Base-by-base conservation (phyloP, 2,113 vertebrate species). In the Cyanocitta stelleri region DNA sequence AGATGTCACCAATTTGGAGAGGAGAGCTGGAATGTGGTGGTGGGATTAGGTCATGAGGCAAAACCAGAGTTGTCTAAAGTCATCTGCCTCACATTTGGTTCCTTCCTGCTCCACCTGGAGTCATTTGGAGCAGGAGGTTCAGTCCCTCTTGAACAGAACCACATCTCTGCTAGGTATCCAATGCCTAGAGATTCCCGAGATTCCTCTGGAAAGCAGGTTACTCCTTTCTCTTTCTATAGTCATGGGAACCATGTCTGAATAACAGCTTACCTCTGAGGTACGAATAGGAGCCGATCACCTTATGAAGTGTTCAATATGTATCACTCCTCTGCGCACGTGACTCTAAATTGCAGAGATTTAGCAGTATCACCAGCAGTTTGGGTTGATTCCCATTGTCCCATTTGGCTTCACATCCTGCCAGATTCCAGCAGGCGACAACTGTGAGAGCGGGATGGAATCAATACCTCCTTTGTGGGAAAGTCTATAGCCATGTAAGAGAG, bases 251-350 rank as follows among this genome's bases (percentile, higher is more conserved):
- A 19, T 8, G 37, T 6, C 61, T 81, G 44, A 81, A 12, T 14
- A 78, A 48, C 20, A 76, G 4, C 29, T 78, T 48, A 30, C 10
- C 27, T 75, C 73, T 44, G 48, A 81, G 39, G 46, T 17, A 29
- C 0, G 0, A 54, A 14, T 27, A 48, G 37, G 41, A 90, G 23
- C 39, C 4, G 0, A 44, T 49, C 18, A 20, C 26, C 5, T 48
- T 30, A 30, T 35, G 48, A 81, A 78, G 63, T 5, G 4, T 48
- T 71, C 35, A 75, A 61, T 64, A 79, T 68, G 89, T 56, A 33
- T 68, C 44, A 11, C 35, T 35, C 18, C 75, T 51, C 18, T 4
- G 8, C 3, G 3, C 37, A 48, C 0, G 0, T 52, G 39, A 63
- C 63, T 41, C 26, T 51, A 21, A 82, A 72, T n/a, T 81, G 27